Evolutionary conservation across 2,797 vertebrate genomes (phyloP).

Genomic region (Babyrousa celebensis): DNA sequence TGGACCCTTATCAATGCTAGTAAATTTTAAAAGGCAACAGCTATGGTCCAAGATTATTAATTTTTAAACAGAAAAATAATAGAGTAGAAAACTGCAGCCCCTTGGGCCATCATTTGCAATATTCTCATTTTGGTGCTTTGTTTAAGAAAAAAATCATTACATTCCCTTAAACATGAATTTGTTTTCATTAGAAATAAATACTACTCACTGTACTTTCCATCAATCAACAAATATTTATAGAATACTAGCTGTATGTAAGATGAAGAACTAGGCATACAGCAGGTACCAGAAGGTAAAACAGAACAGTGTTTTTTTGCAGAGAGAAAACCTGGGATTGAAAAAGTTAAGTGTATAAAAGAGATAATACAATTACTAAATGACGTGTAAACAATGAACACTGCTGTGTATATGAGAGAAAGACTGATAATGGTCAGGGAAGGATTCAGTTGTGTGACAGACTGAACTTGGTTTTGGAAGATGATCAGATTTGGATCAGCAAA

Average conservation of each 20-base stretch:
- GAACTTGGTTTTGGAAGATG: neutral
- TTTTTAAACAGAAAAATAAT: slow-evolving; percentile 85
- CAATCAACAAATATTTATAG: slow-evolving; percentile 60
- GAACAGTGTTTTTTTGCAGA: neutral
- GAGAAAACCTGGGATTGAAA: neutral
- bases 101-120: slow-evolving; percentile 47
- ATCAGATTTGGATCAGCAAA: neutral
- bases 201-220: slow-evolving; percentile 63
- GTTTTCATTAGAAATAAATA: slow-evolving; percentile 78
- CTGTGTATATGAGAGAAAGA: neutral
- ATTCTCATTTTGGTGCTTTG: slow-evolving; percentile 70
- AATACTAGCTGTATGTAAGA: slow-evolving; percentile 15
- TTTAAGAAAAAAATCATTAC: slow-evolving; percentile 80
- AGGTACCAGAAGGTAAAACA: neutral
- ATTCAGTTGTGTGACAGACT: neutral
- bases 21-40: slow-evolving; percentile 81
- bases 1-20: slow-evolving; percentile 80
- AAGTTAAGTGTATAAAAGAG: neutral
- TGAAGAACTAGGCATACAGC: neutral
- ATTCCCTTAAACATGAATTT: slow-evolving; percentile 72
- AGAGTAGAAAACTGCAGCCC: slow-evolving; percentile 69
- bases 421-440: neutral
- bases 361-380: neutral
- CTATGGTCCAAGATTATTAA: slow-evolving; percentile 80
- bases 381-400: neutral